Conservation (phyloP, 2,797 vertebrate genomes). For the Acipenser ruthenus region DNA sequence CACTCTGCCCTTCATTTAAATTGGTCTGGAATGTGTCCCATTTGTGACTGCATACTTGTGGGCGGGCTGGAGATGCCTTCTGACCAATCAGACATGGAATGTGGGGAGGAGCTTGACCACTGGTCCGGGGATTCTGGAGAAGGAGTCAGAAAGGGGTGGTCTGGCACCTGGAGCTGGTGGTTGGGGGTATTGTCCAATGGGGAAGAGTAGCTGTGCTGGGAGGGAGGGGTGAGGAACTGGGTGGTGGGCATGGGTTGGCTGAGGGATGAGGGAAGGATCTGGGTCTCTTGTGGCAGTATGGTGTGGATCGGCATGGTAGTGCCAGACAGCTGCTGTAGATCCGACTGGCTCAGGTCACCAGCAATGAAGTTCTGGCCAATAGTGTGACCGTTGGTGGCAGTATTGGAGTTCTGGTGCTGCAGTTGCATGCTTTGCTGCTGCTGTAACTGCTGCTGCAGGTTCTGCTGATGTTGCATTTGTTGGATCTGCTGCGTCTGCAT, state of each 20-base stretch:
- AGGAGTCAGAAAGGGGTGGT: constrained; percentile 80
- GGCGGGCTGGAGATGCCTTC: constrained; percentile 96
- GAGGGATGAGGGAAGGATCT: constrained; percentile 72
- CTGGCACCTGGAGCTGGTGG: constrained; percentile 65
- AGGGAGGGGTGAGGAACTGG: constrained; percentile 69
- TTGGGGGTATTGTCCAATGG: constrained; percentile 89
- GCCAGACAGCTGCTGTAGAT: constrained; percentile 71
- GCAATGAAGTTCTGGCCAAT: constrained; percentile 72
- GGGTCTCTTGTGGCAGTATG: constrained; percentile 81
- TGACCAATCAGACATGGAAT: constrained; percentile 97
- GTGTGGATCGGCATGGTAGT: constrained; percentile 71
- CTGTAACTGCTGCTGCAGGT: constrained; percentile 51
- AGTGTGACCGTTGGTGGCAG: constrained; percentile 37
- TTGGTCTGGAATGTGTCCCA: constrained; percentile 81
- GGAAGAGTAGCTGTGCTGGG: constrained; percentile 85
- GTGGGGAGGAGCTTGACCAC: constrained; percentile 96
- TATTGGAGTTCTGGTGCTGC: constrained; percentile 68
- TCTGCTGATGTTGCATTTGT: constrained; percentile 65
- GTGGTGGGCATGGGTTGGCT: constrained; percentile 72
- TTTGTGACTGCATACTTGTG: constrained; percentile 85
- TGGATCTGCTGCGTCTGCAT: constrained; percentile 63
- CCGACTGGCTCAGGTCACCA: constrained; percentile 67
- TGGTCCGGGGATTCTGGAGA: constrained; percentile 97
- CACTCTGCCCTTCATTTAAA: constrained; percentile 76
- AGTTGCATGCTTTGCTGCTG: constrained; percentile 52